Conservation (phyloP, 1,140 invertebrate genomes). For the Periplaneta americana region DNA sequence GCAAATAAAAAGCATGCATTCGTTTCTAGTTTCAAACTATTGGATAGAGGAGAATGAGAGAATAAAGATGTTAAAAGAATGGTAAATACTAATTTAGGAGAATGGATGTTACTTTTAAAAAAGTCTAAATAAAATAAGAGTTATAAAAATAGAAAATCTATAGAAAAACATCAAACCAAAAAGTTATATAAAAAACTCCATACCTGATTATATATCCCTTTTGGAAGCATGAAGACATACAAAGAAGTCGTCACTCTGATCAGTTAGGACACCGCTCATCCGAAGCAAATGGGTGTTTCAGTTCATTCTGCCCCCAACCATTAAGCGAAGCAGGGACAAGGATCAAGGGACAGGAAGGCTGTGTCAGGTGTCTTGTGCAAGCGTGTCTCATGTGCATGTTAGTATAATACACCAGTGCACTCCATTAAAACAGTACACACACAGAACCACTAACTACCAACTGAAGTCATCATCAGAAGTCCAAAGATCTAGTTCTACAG, state of each 20-base stretch:
- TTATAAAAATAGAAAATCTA: conserved; percentile 10
- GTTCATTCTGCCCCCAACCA: conserved; percentile 13
- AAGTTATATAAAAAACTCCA: conserved; percentile 8
- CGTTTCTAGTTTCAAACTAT: not conserved
- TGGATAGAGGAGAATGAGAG: too few relatives aligned
- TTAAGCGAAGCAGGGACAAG: conserved; percentile 18
- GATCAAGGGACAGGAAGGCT: conserved; percentile 2
- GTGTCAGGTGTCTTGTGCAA: conserved; percentile 13
- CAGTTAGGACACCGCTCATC: conserved; percentile 13
- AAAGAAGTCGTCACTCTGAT: conserved; percentile 20
- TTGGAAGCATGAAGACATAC: conserved; percentile 21
- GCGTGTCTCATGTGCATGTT: conserved; percentile 20
- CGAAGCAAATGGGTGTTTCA: conserved; percentile 5
- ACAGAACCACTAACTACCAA: not conserved
- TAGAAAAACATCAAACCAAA: conserved; percentile 9
- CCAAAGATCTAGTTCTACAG: not conserved
- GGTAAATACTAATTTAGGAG: not conserved
- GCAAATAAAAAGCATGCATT: not conserved
- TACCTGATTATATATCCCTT: conserved; percentile 19
- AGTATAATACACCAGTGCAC: conserved; percentile 19
- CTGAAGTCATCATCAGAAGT: not conserved
- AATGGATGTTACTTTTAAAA: not conserved
- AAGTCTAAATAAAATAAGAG: not conserved
- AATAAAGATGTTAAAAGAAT: not conserved
- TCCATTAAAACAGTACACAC: conserved; percentile 16